These are phyloP conservation scores for Rhagologus leucostigma DNA, from an alignment of 2,113 vertebrate genomes.

Conservation along the genomic window DNA sequence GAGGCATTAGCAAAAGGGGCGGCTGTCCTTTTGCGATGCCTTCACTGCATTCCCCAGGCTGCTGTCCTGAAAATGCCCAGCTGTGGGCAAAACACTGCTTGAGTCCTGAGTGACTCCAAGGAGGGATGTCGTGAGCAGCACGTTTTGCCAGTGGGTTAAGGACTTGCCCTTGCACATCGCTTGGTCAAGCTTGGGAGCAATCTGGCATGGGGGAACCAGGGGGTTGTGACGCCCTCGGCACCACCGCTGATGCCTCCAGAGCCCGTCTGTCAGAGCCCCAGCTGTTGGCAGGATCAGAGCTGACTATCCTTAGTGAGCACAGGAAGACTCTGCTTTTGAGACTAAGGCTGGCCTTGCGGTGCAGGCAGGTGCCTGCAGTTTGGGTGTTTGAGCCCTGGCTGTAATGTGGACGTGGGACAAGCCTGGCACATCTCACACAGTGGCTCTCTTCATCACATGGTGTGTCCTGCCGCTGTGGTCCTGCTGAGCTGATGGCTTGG, in stretches of 20 bases:
- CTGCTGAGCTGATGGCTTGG: neutral
- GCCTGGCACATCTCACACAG: neutral
- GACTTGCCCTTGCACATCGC: neutral
- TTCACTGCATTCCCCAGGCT: fast-evolving
- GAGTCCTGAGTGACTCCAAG: neutral
- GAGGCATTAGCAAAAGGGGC: neutral
- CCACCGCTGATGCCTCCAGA: neutral
- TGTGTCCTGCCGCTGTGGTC: neutral
- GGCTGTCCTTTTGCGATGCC: neutral
- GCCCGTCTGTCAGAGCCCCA: neutral
- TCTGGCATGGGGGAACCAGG: neutral
- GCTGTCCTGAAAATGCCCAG: neutral
- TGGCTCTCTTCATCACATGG: neutral
- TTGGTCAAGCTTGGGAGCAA: neutral
- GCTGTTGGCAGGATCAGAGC: neutral
- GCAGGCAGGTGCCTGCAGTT: neutral
- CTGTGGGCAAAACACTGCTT: neutral
- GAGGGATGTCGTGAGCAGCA: neutral
- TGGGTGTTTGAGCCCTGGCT: neutral
- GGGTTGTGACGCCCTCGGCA: neutral
- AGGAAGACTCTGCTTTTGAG: neutral
- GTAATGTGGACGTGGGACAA: fast-evolving
- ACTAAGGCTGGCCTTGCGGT: neutral
- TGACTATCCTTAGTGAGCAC: neutral
- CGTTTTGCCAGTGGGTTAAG: neutral